Base-by-base conservation (phyloP, 2,113 vertebrate species). In the Calidris pygmaea region DNA sequence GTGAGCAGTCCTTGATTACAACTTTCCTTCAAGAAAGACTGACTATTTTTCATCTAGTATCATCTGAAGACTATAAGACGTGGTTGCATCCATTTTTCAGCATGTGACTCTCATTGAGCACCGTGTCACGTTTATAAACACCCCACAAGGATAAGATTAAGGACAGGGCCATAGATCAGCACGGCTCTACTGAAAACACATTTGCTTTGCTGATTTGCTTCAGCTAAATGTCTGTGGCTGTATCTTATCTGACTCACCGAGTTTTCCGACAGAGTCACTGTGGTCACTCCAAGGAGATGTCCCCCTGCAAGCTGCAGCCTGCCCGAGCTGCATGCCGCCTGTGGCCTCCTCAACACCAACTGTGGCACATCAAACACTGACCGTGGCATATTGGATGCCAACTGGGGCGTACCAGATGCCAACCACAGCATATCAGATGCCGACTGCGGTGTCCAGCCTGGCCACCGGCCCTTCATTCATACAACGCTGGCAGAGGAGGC, bases 301-400 rank as follows among this genome's bases (percentile, higher is more conserved):
- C 35, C 19, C 30, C 48, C 50, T 23, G 35, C 0, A 10, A 70
- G 76, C 26, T 59, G 66, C 58, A 66, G 70, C 60, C 55, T 63
- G 62, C 20, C 47, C 5, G 3, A 3, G 73, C 0, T 34, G 59
- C 48, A 24, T 16, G 21, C 29, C 9, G 6, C 32, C 20, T 0
- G 1, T 45, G 43, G n/a, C 6, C 2, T 2, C 18, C 1, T 0
- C 2, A 72, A 58, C 26, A 13, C 30, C 14, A 20, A 50, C 8
- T 2, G 6, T 26, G 35, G 34, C 5, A 3, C 6, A 47, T 7
- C 3, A 6, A 47, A 26, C 14, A 21, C n/a, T 4, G 3, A 35
- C 18, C 2, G 13, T 20, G 39, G 48, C 7, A 9, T 1, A 6
- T 5, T 24, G 8, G 30, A 29, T 12, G 9, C 20, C 12, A 13